phyloP scores from a whole-genome alignment of 92 coral and sea anemone genomes.

The Parazoanthus atlanticus region DNA sequence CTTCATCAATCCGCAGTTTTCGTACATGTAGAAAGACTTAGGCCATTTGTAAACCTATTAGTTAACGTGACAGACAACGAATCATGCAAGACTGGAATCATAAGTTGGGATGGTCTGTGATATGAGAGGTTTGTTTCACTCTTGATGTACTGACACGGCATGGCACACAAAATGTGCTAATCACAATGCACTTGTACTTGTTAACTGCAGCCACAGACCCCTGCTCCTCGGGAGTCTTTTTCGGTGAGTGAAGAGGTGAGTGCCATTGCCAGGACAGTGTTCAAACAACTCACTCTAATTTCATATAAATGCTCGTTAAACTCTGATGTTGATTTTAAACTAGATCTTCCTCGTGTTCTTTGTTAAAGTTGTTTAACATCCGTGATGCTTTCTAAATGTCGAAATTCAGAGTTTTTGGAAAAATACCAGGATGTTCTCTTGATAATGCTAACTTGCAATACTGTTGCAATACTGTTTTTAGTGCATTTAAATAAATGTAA shows the following conservation, averaged over 20 bases:
- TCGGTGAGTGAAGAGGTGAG: constrained; percentile 86
- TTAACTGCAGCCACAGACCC: constrained; percentile 36
- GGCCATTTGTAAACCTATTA: too few relatives aligned
- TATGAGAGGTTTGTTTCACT: neutral
- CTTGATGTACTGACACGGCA: neutral
- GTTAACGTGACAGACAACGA: too few relatives aligned
- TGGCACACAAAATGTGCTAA: neutral
- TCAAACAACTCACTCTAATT: neutral
- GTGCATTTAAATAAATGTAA: neutral
- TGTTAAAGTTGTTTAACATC: neutral
- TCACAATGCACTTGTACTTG: constrained; percentile 10
- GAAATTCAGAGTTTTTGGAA: neutral
- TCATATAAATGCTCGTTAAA: neutral
- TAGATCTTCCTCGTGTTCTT: neutral
- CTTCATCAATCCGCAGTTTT: too few relatives aligned
- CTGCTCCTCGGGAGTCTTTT: constrained; percentile 70
- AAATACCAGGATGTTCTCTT: neutral
- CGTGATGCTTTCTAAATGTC: neutral
- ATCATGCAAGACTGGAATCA: too few relatives aligned
- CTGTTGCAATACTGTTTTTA: neutral
- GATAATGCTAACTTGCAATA: too few relatives aligned
- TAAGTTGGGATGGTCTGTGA: too few relatives aligned
- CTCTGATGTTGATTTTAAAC: neutral
- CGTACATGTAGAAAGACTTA: too few relatives aligned
- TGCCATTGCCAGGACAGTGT: neutral